Conservation (phyloP, 2,888 invertebrate species). For the Chrysotoxum bicinctum region DNA sequence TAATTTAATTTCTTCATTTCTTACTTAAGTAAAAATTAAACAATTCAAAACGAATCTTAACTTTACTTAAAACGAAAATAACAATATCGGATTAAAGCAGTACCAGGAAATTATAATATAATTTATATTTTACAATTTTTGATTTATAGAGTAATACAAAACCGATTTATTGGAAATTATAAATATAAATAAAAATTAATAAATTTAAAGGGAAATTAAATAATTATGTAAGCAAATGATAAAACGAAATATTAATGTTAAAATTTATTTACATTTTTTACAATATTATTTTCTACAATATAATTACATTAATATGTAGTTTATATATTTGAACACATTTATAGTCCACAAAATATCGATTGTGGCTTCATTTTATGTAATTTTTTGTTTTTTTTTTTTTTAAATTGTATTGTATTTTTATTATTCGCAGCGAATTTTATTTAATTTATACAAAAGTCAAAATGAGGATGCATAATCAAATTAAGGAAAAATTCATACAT, state of each 20-base stretch:
- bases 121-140: conserved; percentile 26
- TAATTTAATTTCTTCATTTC: conserved; percentile 54
- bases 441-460: conserved; percentile 31
- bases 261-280: conserved; percentile 70
- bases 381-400: conserved; percentile 27
- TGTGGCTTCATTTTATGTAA: conserved; percentile 68
- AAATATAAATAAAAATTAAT: conserved; percentile 30
- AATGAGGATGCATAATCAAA: conserved; percentile 17
- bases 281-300: conserved; percentile 67
- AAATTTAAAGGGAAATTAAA: conserved; percentile 9
- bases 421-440: conserved; percentile 51
- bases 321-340: conserved; percentile 72
- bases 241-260: conserved; percentile 14
- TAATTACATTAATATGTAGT: conserved; percentile 66
- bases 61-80: conserved; percentile 69
- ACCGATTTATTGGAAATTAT: conserved; percentile 53
- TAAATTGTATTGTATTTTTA: conserved; percentile 23
- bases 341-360: conserved; percentile 68
- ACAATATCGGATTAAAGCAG: conserved; percentile 66
- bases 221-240: conserved; percentile 13
- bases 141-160: conserved; percentile 42
- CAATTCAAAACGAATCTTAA: conserved; percentile 64
- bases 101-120: conserved; percentile 53
- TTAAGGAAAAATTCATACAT: neutral
- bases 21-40: conserved; percentile 63